phyloP scores from a whole-genome alignment of 1,140 invertebrate genomes.

The Teleopsis dalmanni region DNA sequence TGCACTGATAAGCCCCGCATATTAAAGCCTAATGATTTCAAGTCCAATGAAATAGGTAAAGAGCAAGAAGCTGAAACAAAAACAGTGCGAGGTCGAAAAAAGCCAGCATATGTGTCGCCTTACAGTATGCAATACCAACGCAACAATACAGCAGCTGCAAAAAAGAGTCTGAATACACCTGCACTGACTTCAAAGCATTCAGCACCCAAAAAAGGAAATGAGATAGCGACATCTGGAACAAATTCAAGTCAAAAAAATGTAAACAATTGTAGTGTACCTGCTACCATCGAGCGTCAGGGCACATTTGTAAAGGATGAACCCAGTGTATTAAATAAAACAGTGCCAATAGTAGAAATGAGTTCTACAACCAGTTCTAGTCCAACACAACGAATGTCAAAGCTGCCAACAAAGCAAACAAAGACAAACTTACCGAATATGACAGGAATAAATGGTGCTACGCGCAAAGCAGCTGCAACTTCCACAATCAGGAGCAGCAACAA shows the following conservation, averaged over 20 bases:
- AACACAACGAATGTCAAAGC: slow-evolving; percentile 44
- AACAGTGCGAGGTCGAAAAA: slow-evolving; percentile 66
- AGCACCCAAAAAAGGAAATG: slow-evolving; percentile 14
- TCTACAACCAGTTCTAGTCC: slow-evolving; percentile 43
- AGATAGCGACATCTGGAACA: not conserved
- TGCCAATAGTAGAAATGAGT: slow-evolving; percentile 45
- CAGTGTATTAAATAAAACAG: slow-evolving; percentile 41
- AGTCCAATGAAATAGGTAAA: slow-evolving; percentile 24
- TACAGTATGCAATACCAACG: slow-evolving; percentile 46
- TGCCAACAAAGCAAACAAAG: slow-evolving; percentile 33
- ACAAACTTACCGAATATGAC: too few species aligned
- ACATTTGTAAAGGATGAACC: slow-evolving; percentile 81
- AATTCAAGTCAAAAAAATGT: not conserved
- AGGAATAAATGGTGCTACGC: too few species aligned
- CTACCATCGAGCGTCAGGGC: slow-evolving; percentile 65
- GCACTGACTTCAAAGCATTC: slow-evolving; percentile 24
- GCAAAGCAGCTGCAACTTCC: slow-evolving; percentile 10
- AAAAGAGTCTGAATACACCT: slow-evolving; percentile 18
- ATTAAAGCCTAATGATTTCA: slow-evolving; percentile 56
- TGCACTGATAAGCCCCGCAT: slow-evolving; percentile 46
- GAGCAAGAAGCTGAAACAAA: slow-evolving; percentile 47
- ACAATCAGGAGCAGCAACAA: not conserved
- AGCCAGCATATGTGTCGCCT: slow-evolving; percentile 59
- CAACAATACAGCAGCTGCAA: slow-evolving; percentile 26
- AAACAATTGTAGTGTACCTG: slow-evolving; percentile 15